Conservation (phyloP, 2,888 invertebrate genomes). For the Dusona sp. region DNA sequence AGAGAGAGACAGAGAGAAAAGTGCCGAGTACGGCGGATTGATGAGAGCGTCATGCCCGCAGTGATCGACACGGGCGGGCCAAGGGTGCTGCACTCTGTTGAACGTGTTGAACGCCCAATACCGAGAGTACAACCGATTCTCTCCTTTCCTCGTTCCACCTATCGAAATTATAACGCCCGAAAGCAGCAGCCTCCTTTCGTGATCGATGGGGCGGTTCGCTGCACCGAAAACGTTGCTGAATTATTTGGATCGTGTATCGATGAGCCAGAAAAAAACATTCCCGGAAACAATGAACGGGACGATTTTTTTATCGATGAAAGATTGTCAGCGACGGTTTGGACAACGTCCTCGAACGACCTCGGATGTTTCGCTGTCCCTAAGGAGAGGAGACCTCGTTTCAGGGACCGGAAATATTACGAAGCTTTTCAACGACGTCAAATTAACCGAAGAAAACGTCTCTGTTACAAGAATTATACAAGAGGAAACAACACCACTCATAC, state of each 20-base stretch:
- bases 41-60: constrained; percentile 83
- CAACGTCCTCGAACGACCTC: constrained; percentile 55
- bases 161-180: constrained; percentile 11
- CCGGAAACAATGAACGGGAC: constrained; percentile 63
- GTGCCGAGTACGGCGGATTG: constrained; percentile 73
- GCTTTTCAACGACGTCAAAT: constrained; percentile 35
- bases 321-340: constrained; percentile 36
- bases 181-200: constrained; percentile 16
- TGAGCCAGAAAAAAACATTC: constrained; percentile 42
- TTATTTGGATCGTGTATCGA: constrained; percentile 13
- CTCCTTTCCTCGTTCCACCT: not conserved
- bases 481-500: not conserved
- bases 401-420: constrained; percentile 48
- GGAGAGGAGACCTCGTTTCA: not conserved
- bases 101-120: constrained; percentile 79
- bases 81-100: constrained; percentile 82
- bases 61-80: constrained; percentile 82
- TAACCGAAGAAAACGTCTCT: constrained; percentile 31
- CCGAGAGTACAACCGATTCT: constrained; percentile 64
- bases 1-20: constrained; percentile 63
- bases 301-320: constrained; percentile 57
- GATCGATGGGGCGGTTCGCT: constrained; percentile 16
- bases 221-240: constrained; percentile 8
- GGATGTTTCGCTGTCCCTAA: not conserved
- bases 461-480: constrained; percentile 13